phyloP scores from a whole-genome alignment of 2,888 invertebrate species.

The Calliphora vomitoria region DNA sequence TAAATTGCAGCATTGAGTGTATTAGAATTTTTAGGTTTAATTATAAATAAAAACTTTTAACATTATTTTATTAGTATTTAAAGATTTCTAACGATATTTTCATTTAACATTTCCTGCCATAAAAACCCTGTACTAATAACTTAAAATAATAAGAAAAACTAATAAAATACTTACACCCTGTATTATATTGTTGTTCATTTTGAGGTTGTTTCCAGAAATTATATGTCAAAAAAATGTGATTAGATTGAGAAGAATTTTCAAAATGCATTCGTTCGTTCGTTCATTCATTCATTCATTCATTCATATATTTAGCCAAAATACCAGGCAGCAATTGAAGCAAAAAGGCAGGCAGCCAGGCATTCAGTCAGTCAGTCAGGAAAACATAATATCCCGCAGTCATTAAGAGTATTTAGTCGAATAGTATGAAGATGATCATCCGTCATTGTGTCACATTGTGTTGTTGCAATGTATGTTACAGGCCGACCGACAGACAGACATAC shows the following conservation, averaged over 20 bases:
- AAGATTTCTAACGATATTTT: no score
- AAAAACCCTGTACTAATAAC: neutral
- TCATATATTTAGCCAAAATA: constrained; percentile 43
- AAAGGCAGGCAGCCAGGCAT: constrained; percentile 7
- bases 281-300: constrained; percentile 38
- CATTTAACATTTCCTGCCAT: no score
- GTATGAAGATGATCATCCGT: constrained; percentile 71
- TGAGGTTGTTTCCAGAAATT: constrained; percentile 14
- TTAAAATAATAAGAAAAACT: neutral
- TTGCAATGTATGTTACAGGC: constrained; percentile 47
- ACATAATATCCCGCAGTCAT: constrained; percentile 70
- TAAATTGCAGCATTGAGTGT: no score
- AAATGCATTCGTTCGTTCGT: constrained; percentile 37
- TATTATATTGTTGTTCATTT: constrained; percentile 41
- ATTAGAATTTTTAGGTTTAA: no score
- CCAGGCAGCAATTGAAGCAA: constrained; percentile 57
- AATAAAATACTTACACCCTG: constrained; percentile 78
- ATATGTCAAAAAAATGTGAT: constrained; percentile 37
- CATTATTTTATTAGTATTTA: no score
- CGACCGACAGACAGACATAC: constrained; percentile 22
- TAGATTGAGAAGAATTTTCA: constrained; percentile 46
- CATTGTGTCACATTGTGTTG: constrained; percentile 72
- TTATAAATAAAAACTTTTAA: no score
- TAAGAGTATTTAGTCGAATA: constrained; percentile 71
- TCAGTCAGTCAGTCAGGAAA: constrained; percentile 10